These are phyloP conservation scores for Hydra vulgaris DNA, from an alignment of 30 jellyfish, hydroid and myxozoan genomes.

Conservation along the genomic window DNA sequence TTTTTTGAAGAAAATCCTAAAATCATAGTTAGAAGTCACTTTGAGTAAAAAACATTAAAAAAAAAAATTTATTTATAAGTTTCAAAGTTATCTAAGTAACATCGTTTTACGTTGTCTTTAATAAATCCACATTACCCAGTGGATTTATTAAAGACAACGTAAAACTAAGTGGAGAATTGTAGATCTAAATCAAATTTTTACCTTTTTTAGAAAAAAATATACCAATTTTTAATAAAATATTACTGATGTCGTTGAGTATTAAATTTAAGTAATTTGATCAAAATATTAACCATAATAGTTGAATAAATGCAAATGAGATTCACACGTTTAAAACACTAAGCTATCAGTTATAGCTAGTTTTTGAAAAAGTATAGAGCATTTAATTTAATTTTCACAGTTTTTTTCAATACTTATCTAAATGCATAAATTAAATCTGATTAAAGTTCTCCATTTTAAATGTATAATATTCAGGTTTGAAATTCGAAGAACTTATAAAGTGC, in stretches of 20 bases:
- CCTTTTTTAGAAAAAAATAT: background rate
- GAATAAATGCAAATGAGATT: background rate
- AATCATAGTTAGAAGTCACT: no score
- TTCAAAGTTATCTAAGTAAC: no score
- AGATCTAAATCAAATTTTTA: background rate
- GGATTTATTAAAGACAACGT: no score
- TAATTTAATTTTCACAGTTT: background rate
- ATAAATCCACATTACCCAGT: background rate
- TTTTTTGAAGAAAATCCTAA: no score
- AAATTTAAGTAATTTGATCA: background rate
- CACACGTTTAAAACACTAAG: background rate
- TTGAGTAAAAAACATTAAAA: no score
- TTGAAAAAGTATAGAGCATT: background rate
- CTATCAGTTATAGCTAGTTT: background rate
- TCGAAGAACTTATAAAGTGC: background rate
- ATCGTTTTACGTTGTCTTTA: background rate
- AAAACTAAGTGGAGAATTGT: background rate
- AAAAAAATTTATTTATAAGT: no score
- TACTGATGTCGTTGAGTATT: background rate
- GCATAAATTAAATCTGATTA: background rate
- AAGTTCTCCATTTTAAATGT: background rate
- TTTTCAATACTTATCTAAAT: background rate
- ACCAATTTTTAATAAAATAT: background rate
- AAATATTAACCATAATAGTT: background rate
- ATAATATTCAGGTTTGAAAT: background rate